A percentile compares a stretch with the other conserved stretches of the same genome.
These are phyloP conservation scores for Siphonodentalium dalli DNA, from an alignment of 2,888 invertebrate genomes.

Conservation along the genomic window DNA sequence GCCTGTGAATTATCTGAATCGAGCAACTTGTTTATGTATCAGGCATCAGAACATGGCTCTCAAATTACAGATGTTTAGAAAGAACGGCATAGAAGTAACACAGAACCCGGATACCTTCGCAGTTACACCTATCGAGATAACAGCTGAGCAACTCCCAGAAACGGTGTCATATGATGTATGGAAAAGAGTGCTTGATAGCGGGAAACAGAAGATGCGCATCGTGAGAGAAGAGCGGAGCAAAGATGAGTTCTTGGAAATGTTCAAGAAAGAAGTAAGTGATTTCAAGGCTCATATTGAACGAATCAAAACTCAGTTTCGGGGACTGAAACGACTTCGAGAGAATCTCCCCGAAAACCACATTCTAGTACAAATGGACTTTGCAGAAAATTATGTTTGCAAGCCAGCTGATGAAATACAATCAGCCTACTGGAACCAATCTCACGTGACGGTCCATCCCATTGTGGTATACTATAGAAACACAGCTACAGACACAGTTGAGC, in stretches of 20 bases:
- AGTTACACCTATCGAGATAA: background rate
- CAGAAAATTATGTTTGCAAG: conserved; percentile 29
- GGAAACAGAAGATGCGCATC: conserved; percentile 11
- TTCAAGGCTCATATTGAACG: conserved; percentile 26
- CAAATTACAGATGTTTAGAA: conserved; percentile 10
- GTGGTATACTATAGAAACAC: conserved; percentile 27
- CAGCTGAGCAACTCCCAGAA: conserved; percentile 7
- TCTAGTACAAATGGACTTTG: conserved; percentile 31
- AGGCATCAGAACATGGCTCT: conserved; percentile 27
- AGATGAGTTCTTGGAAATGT: conserved; percentile 10
- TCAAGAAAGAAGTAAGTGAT: conserved; percentile 17
- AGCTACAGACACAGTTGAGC: background rate
- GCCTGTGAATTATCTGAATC: conserved; percentile 2
- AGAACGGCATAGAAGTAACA: conserved; percentile 10
- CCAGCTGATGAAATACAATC: conserved; percentile 25
- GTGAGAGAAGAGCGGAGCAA: background rate
- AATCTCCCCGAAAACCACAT: conserved; percentile 19
- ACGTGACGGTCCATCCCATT: conserved; percentile 29
- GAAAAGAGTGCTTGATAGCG: conserved; percentile 17
- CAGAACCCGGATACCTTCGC: conserved; percentile 14
- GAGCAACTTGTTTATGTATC: conserved; percentile 21
- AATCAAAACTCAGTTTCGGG: conserved; percentile 26
- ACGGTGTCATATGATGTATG: conserved; percentile 13
- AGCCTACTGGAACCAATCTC: conserved; percentile 26
- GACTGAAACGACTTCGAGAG: conserved; percentile 20